Base-by-base conservation (phyloP, 2,888 invertebrate species). In the Andricus curvator region DNA sequence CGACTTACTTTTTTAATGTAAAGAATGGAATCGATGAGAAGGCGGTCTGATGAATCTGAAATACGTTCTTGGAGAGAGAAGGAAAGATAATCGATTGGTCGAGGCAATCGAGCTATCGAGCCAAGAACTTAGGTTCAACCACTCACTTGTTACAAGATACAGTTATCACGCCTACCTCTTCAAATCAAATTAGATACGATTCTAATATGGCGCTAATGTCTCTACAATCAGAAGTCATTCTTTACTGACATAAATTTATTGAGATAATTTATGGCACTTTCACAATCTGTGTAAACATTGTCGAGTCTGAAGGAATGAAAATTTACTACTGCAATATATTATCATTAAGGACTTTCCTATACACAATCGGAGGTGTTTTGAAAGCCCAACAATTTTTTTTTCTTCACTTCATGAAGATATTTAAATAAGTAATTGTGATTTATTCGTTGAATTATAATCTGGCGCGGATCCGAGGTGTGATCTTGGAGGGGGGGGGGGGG, bases 121-220 rank as follows among this genome's bases (percentile, higher is more conserved):
- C 48, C 8, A 74, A 60, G 74, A 74, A 74, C 51, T 33, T n/a
- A 33, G 4, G 33, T 56, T 33, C 56, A 74, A 56, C 33, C 74
- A 74, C 33, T 74, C 74, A 56, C 74, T 74, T 56, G 74, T 33
- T 37, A n/a, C 74, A 74, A 64, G 56, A 81, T 76, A 82, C 80
- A 78, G 81, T 83, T 83, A 84, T 84, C 84, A 84, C 85, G 83
- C 85, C 85, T 85, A 83, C 84, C 83, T 78, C 82, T 79, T 82
- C 78, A 82, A 84, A 82, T 82, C 83, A 78, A 81, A 79, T 78
- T 29, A 70, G 70, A 70, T 51, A 68, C 20, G 51, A 70, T 70
- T 70, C 51, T 70, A 70, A 70, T 29, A 70, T 70, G 70, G 70
- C 70, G 70, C 70, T 70, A 70, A 70, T 70, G 48, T 29, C 22